Base-by-base conservation (phyloP, 2,113 vertebrate species). In the Sorex fumeus region DNA sequence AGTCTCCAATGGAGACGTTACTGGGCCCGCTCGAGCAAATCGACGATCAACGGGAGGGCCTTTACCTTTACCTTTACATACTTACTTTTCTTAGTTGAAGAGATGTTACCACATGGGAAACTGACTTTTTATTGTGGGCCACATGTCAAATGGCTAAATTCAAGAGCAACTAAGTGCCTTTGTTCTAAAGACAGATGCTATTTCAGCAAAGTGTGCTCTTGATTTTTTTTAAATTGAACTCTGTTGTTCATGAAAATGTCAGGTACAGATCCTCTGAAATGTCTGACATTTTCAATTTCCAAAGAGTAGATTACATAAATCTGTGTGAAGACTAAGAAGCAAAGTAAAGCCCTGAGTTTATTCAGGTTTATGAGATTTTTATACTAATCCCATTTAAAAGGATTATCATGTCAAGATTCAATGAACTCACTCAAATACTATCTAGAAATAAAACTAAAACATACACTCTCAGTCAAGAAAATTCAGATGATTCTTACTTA, bases 161-260 rank as follows among this genome's bases (percentile, higher is more conserved):
- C 45, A 91, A 87, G 18, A 81, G 18, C 27, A 85, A 66, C 23
- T 77, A 81, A 89, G 19, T 69, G 12, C 57, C 66, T 84, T 83
- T 66, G 15, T 89, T 77, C 45, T 62, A 74, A 94, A 57, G 18
- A 16, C 60, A 88, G 75, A 70, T 45, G 53, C 69, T 70, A 87
- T 89, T 92, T 93, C 43, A 50, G 36, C n/a, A 43, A 6, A 91
- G 25, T 8, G 23, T 45, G 6, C 71, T 90, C 13, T 32, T 19
- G 21, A 64, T 78, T 87, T 79, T 86, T 81, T 64, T 79, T 34
- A 78, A 87, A 50, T 71, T 93, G 91, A 93, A 96, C 57, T 93
- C 62, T 88, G 69, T 62, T 94, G 77, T 93, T 92, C 47, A 84
- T 90, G 83, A 95, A 96, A 96, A 95, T 92, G 84, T 94, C 84